Evolutionary conservation across 2,113 vertebrate species (phyloP).

Genomic region (Rhinopithecus roxellana): DNA sequence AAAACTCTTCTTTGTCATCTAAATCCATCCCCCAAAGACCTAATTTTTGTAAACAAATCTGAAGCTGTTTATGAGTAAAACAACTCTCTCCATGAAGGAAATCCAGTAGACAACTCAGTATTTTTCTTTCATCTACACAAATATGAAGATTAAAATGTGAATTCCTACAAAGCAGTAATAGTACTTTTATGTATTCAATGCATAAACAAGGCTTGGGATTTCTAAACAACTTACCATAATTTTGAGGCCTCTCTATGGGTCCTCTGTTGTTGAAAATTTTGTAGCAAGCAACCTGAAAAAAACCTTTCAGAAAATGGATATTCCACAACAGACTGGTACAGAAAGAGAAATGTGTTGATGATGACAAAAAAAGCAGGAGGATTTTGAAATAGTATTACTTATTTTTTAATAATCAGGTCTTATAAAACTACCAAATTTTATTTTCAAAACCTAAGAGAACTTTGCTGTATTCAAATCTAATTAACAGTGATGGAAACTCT

Average conservation of each 20-base stretch:
- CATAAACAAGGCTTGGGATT: not conserved
- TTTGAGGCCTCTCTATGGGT: not conserved
- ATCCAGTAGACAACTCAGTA: not conserved
- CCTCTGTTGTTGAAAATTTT: slow-evolving; percentile 6
- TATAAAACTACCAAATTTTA: not conserved
- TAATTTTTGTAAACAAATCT: slow-evolving; percentile 11
- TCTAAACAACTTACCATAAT: not conserved
- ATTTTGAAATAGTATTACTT: not conserved
- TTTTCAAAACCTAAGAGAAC: slow-evolving; percentile 3
- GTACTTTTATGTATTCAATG: not conserved
- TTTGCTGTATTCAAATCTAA: slow-evolving; percentile 19
- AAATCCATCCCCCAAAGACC: not conserved
- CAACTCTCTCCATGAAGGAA: not conserved
- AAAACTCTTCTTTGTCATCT: not conserved
- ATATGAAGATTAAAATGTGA: not conserved
- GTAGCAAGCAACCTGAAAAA: not conserved
- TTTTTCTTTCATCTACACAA: not conserved
- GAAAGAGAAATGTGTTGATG: not conserved
- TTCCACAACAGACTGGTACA: not conserved
- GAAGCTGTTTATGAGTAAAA: slow-evolving; percentile 14
- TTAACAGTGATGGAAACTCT: not conserved
- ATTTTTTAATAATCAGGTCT: not conserved
- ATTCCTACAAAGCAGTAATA: not conserved
- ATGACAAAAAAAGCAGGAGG: not conserved
- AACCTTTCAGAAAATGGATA: not conserved